phyloP scores from a whole-genome alignment of 2,797 vertebrate species.

The Rhinoraja longicauda region DNA sequence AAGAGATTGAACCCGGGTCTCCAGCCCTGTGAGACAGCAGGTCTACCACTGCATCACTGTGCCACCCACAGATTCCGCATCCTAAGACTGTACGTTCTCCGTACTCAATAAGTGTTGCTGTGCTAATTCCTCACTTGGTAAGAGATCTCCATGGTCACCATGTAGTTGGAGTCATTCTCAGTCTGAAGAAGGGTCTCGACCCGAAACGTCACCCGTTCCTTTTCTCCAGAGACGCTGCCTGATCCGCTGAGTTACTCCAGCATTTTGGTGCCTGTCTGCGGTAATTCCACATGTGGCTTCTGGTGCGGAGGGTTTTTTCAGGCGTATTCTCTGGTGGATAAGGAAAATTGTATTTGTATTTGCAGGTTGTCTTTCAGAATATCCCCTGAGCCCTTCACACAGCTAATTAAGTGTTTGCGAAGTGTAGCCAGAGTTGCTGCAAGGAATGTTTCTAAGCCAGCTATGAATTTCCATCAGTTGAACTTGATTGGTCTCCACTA shows the following conservation, averaged over 20 bases:
- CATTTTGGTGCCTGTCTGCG: too few species aligned
- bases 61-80: too few species aligned
- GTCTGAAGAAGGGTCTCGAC: too few species aligned
- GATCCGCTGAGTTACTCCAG: too few species aligned
- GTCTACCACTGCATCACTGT: too few species aligned
- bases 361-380: background rate
- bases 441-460: background rate
- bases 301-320: background rate
- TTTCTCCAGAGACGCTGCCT: too few species aligned
- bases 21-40: too few species aligned
- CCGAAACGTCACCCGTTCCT: too few species aligned
- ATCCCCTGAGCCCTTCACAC: background rate
- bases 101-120: background rate
- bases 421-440: background rate
- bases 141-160: background rate
- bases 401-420: background rate
- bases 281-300: background rate
- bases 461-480: background rate
- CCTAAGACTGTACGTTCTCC: too few species aligned
- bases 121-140: background rate
- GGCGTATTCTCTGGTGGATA: background rate
- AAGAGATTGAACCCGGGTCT: too few species aligned
- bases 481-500: background rate
- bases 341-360: background rate
- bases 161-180: background rate